Base-by-base conservation (phyloP, 2,888 invertebrate genomes). In the Meghimatium bilineatum region DNA sequence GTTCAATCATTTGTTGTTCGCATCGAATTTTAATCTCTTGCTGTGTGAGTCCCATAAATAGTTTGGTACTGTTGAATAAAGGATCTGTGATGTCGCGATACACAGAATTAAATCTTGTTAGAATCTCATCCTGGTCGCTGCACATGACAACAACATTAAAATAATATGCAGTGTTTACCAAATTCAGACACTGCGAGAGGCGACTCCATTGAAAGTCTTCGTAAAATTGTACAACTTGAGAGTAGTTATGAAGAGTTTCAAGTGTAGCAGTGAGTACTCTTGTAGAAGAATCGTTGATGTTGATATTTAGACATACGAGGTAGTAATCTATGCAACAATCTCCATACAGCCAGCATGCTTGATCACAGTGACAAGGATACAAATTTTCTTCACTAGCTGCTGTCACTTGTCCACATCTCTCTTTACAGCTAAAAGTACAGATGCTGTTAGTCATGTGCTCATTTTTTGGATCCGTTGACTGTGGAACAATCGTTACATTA, bases 261-360 rank as follows among this genome's bases (percentile, higher is more conserved):
- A 81, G 29, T 36, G 56, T 63, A 14, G 60, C 32, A 0, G 0
- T 8, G 20, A 81, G 38, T 44, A 81, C 38, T 17, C 8, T 32
- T 23, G n/a, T 26, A 34, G 71, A 78, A 17, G 66, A 38, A 17
- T 60, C n/a, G 8, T 29, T 52, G 32, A 84, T 80, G 77, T 69
- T 49, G 26, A 71, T 17, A 6, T 81, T 20, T 23, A 85, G 80
- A 38, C 84, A 86, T 12, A 6, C 17, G 1, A 44, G n/a, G 80
- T 82, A 86, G 76, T 86, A 86, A 75, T 86, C 84, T 17, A 29
- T 49, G 80, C 83, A 86, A 78, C 84, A 86, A 77, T 85, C 84
- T 20, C 83, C 84, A 74, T 83, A 86, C 32, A 85, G 26, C 49
- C 52, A 71, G 63, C 84, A 86, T 49, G 67, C n/a, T 12, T 34